Evolutionary conservation across 2,888 invertebrate species (phyloP), one percentile per base, ranked within the genome.

Genomic region (Melanophora roralis): DNA sequence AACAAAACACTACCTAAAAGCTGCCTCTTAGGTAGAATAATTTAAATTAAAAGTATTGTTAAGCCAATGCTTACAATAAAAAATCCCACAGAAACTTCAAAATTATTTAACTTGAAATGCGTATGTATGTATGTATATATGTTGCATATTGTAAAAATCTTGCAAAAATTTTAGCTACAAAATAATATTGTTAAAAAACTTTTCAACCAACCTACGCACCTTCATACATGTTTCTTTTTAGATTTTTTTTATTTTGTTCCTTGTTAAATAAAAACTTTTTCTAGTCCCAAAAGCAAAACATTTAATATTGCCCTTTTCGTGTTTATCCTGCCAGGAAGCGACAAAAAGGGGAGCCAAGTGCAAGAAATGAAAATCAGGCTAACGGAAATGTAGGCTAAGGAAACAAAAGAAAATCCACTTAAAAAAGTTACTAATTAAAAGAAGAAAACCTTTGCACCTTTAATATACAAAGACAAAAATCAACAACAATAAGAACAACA

Each of bases 221-320:
- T 55, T 1, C 16, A 62, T 45, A 27, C 6, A 5, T 27, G 6
- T 62, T 68, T 14, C 47, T 60, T 12, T 34, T 40, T 32, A 14
- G 6, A 65, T 21, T 55, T 69, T 62, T 51, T 34, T 19, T 16
- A 16, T 55, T 34, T 1, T 67, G 14, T 14, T 64, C 8, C 64
- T 57, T 55, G 43, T 67, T 27, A 71, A 71, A 57, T 19, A 49
- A n/a, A 64, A 77, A 65, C 43, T 71, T 64, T 62, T 62, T 62
- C 53, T 55, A 55, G 55, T 64, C 62, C 64, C 64, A 65, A 71
- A 73, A 79, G 71, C 71, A 72, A 80, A 80, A 80, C 75, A 75
- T 75, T 79, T 79, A 79, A 75, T 71, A 55, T 72, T 76, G 80
- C 67, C 75, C 80, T 80, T n/a, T 80, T 80, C 80, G 62, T 76